Evolutionary conservation across 64 coral and sea anemone species (phyloP), one percentile per base, ranked within the genome.

Genomic region (Pocillopora verrucosa): DNA sequence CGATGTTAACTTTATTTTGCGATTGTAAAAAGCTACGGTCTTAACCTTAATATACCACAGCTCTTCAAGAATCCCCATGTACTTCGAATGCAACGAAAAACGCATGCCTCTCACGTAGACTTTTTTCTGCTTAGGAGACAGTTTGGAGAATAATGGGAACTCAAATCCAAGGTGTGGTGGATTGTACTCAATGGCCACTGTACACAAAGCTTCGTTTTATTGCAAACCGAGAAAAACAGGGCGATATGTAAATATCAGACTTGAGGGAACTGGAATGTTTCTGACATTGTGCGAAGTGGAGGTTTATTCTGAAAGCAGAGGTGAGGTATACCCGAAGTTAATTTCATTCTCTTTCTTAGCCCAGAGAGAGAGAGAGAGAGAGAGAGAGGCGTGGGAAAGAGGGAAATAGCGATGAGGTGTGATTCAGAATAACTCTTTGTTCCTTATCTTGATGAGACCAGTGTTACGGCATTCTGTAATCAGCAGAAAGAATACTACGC

Each of bases 191-290:
- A 86, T 86, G 83, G 83, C 64, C 11, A 73, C 64, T 51, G 22
- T 86, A 56, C 34, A 14, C 5, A 86, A 86, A 58, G 63, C 68
- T 3, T 86, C 83, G 36, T 72, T 86, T 65, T 86, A 73, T 64
- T 86, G 83, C 59, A 89, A 89, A 61, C 88, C 88, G 61, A 89
- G 88, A 35, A 80, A 80, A n/a, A 51, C 76, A 34, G 88, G 88
- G 17, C 74, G 88, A 58, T 89, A 80, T 62, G 5, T 89, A 25
- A 89, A 89, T 16, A 69, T 89, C 19, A 12, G 76, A 17, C n/a
- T 89, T 5, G 17, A 75, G 12, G 56, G 67, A 14, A 1, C 7
- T 7, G 35, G 22, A 16, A 19, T 3, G 16, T 17, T 84, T 38
- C 70, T 91, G 14, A 22, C 89, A 9, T 56, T 90, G 34, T 90